Conservation (phyloP, 1,140 invertebrate genomes). For the Neoseiulus cucumeris region DNA sequence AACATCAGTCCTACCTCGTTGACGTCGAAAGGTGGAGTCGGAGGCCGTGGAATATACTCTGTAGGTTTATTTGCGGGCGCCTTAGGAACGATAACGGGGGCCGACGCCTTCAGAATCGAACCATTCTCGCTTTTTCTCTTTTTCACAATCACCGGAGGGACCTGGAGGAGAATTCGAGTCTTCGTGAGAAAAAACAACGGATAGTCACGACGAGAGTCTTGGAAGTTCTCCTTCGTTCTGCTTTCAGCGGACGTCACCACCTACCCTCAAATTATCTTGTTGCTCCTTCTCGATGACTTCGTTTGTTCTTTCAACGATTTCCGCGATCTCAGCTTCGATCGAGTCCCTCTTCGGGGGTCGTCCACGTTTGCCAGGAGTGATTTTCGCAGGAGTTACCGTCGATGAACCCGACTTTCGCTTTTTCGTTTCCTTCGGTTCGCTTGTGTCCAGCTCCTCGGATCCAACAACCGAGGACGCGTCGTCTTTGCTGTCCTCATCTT, state of each 20-base stretch:
- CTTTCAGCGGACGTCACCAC: too few species aligned
- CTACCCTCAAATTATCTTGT: too few species aligned
- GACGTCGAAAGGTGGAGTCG: slow-evolving; percentile 5
- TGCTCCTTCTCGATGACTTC: too few species aligned
- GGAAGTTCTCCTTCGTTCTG: too few species aligned
- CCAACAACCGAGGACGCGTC: slow-evolving; percentile 2
- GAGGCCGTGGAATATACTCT: slow-evolving; percentile 8
- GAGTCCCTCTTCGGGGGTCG: background rate
- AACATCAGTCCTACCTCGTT: background rate
- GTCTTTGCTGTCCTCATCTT: background rate
- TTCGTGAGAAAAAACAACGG: too few species aligned
- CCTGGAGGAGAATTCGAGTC: background rate
- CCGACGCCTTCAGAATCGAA: background rate
- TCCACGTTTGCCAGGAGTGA: background rate
- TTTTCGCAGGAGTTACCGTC: too few species aligned
- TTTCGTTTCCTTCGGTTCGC: background rate
- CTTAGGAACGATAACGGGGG: background rate
- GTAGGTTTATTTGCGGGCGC: slow-evolving; percentile 5
- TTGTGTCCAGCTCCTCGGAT: slow-evolving; percentile 14
- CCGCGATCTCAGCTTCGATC: too few species aligned
- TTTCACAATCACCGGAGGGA: background rate
- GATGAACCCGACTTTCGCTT: background rate
- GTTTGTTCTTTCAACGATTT: too few species aligned
- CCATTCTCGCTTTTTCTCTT: background rate
- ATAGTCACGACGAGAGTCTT: too few species aligned